Evolutionary conservation across 1,140 invertebrate genomes (phyloP).

Genomic region (Ruditapes philippinarum): DNA sequence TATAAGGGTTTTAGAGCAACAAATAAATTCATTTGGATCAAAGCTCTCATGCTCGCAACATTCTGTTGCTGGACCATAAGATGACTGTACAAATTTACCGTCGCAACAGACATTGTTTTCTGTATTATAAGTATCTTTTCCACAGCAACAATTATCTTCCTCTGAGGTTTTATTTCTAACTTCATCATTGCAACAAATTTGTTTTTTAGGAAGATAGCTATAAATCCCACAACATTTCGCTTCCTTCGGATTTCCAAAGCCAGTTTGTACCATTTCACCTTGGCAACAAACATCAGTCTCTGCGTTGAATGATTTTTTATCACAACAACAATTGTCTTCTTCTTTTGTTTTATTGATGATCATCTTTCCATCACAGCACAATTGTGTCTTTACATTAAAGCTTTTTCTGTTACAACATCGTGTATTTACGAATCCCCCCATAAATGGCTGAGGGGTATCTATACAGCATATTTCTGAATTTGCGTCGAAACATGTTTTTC

Average conservation of each 20-base stretch:
- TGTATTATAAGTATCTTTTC: constrained; percentile 1
- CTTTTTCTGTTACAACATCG: constrained; percentile 31
- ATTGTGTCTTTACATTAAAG: constrained; percentile 18
- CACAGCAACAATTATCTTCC: constrained; percentile 50
- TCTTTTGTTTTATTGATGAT: constrained; percentile 14
- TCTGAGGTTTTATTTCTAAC: not conserved
- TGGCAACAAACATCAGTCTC: constrained; percentile 36
- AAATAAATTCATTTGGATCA: constrained; percentile 34
- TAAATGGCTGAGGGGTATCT: constrained; percentile 26
- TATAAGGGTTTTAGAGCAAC: constrained; percentile 1
- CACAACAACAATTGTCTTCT: constrained; percentile 36
- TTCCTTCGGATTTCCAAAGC: not conserved
- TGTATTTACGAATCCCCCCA: not conserved
- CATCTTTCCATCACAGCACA: constrained; percentile 31
- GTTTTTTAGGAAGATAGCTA: constrained; percentile 20
- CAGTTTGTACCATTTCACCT: not conserved
- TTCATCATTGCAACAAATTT: constrained; percentile 43
- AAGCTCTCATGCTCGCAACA: constrained; percentile 36
- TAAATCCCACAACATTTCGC: constrained; percentile 39
- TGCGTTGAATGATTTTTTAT: constrained; percentile 35
- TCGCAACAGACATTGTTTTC: constrained; percentile 33
- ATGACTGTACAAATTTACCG: not conserved
- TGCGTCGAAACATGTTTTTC: constrained; percentile 18
- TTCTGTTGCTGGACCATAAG: not conserved
- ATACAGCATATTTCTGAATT: constrained; percentile 44